Base-by-base conservation (phyloP, 2,888 invertebrate genomes). In the Uropetala carovei region DNA sequence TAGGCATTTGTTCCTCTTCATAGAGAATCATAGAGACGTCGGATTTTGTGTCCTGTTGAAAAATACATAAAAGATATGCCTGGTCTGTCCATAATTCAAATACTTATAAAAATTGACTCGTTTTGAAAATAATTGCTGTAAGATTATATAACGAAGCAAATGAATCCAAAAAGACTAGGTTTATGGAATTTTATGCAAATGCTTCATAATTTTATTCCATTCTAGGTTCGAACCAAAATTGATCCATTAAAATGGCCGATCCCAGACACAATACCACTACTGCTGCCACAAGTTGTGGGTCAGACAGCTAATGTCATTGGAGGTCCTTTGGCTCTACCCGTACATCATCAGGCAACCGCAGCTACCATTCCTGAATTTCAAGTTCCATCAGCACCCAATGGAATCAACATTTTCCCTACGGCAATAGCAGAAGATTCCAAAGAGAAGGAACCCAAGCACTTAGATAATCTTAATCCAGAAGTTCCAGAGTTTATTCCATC, bases 231-330 rank as follows among this genome's bases (percentile, higher is more conserved):
- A 94, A 98, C 98, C 92, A 97, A 97, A 93, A 96, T 97, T 93
- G 97, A 98, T 94, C 98, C 99, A 1, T 96, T 96, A 16, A 97
- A 97, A 94, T 99, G 99, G 99, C 99, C 99, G 58, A 97, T 98
- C 83, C 95, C 96, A 18, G 97, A 97, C 94, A 95, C 96, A 60
- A 68, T 89, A 89, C 75, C 75, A 10, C 9, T 75, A 22, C 43
- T 89, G 89, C 64, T 89, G 89, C 89, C 89, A 43, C 89, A 89
- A 89, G 64, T 89, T 27, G 43, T 57, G n/a, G 56, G 89, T 64
- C 89, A 89, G n/a, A 64, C 60, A 58, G 85, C 93, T 57, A 60
- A 81, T 18, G 82, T 43, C 68, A 91, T 83, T 82, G 82, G 58
- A 10, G 91, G 83, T 56, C 60, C 92, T 22, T n/a, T 89, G 89